Evolutionary conservation across 2,113 vertebrate genomes (phyloP).

Genomic region (Balaeniceps rex): DNA sequence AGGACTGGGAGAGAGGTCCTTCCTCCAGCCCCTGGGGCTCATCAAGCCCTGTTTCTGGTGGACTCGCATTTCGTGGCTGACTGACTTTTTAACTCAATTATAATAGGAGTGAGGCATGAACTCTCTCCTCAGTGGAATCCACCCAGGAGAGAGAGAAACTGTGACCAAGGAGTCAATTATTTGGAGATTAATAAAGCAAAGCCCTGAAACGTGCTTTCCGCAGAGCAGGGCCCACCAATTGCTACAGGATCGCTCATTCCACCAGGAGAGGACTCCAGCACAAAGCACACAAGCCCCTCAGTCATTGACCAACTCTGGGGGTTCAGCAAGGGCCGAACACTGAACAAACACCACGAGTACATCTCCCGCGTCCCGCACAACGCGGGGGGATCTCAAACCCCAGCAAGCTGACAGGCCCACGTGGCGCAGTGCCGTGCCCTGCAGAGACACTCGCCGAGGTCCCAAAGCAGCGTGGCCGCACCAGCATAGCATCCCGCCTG

Average conservation of each 20-base stretch:
- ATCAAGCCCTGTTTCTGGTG: background rate
- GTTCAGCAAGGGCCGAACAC: background rate
- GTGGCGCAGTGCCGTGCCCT: fast-evolving
- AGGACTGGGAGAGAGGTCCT: background rate
- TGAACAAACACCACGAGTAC: fast-evolving
- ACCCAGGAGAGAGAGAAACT: background rate
- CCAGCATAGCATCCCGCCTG: background rate
- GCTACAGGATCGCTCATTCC: background rate
- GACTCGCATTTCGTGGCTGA: background rate
- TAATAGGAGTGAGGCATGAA: background rate
- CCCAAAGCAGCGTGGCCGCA: background rate
- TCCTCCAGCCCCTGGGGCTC: background rate
- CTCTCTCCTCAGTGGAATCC: background rate
- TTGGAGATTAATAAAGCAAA: background rate
- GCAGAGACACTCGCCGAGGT: background rate
- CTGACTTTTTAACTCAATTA: background rate
- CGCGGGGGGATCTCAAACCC: background rate
- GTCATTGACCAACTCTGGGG: background rate
- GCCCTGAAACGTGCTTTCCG: background rate
- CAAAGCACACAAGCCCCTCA: background rate
- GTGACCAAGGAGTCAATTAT: background rate
- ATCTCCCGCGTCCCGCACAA: fast-evolving
- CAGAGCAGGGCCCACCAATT: background rate
- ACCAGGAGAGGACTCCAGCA: background rate
- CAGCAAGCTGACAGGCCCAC: background rate